Conservation (phyloP, 2,113 vertebrate genomes). For the Scatophagus argus region DNA sequence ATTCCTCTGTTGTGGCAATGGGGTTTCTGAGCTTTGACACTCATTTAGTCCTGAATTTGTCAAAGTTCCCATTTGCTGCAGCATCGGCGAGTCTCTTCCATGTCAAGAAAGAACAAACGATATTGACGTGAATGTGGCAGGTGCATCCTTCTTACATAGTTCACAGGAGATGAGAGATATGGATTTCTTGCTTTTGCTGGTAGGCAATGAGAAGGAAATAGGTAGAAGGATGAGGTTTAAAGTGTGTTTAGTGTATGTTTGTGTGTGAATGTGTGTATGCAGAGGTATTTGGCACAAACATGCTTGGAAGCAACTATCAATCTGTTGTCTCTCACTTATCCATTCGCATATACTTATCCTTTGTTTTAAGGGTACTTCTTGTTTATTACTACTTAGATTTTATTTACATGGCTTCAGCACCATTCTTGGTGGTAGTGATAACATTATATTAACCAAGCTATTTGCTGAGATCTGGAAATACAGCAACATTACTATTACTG, state of each 20-base stretch:
- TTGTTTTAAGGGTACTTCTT: neutral
- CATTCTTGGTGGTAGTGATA: neutral
- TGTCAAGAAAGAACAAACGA: constrained; percentile 46
- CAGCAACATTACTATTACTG: neutral
- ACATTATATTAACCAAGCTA: neutral
- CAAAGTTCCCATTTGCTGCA: neutral
- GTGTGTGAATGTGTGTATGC: neutral
- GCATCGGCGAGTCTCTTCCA: constrained; percentile 8
- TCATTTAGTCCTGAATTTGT: constrained; percentile 42
- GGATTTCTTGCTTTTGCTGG: constrained; percentile 21
- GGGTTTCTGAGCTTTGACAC: constrained; percentile 22
- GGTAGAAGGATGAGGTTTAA: neutral
- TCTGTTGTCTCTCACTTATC: neutral
- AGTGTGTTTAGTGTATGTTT: neutral
- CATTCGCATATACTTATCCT: no score
- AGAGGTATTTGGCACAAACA: neutral
- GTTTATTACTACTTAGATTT: neutral
- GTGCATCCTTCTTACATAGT: constrained; percentile 17
- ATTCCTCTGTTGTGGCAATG: constrained; percentile 29
- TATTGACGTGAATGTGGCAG: constrained; percentile 37
- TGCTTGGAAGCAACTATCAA: neutral
- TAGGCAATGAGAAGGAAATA: constrained; percentile 9
- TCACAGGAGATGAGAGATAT: neutral
- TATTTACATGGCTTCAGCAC: neutral
- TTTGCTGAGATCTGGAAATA: neutral